Evolutionary conservation across 2,113 vertebrate species (phyloP).

Genomic region (Calidris pygmaea): DNA sequence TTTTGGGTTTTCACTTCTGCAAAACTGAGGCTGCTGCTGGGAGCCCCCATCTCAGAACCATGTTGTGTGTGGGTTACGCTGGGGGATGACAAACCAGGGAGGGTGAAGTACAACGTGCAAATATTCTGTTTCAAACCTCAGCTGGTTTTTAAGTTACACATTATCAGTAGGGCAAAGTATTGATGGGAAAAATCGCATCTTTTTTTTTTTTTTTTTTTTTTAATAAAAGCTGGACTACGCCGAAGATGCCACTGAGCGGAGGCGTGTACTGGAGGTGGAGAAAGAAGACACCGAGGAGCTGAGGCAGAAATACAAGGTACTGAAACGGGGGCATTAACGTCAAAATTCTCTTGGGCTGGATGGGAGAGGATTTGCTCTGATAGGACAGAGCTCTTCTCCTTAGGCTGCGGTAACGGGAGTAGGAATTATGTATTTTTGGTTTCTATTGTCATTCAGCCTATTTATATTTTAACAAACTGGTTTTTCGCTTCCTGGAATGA

Average conservation of each 20-base stretch:
- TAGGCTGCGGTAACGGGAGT: background rate
- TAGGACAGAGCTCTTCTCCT: background rate
- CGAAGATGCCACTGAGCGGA: constrained; percentile 96
- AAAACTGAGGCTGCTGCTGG: background rate
- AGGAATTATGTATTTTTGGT: background rate
- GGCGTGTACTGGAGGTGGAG: constrained; percentile 94
- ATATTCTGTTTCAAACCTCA: background rate
- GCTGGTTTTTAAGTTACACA: background rate
- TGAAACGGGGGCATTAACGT: background rate
- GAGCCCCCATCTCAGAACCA: background rate
- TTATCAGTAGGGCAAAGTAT: background rate
- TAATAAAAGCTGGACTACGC: constrained; percentile 89
- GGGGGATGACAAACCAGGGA: background rate
- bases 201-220: background rate
- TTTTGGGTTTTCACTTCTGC: background rate
- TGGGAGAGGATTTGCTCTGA: background rate
- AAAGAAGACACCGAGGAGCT: constrained; percentile 98
- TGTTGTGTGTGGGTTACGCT: background rate
- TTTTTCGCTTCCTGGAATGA: background rate
- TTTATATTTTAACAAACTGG: background rate
- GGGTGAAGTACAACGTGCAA: background rate
- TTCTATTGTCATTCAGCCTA: background rate
- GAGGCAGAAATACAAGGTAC: constrained; percentile 96
- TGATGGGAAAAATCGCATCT: background rate
- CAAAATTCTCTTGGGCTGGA: background rate